Percentiles rank a stretch among this genome's conserved stretches.
phyloP scores from a whole-genome alignment of 2,888 invertebrate genomes.

The Euplexia lucipara region DNA sequence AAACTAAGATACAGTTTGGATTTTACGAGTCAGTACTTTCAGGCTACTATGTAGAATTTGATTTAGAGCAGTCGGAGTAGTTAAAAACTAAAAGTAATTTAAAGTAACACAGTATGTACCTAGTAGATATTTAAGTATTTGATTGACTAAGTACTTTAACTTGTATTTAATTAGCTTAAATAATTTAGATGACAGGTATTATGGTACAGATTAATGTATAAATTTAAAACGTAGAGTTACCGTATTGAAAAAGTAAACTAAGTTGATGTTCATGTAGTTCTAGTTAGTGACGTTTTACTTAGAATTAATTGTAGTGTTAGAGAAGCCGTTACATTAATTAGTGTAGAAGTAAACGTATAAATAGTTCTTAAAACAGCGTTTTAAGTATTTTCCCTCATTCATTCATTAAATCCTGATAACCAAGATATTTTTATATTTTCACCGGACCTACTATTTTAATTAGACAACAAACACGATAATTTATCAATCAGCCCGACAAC shows the following conservation, averaged over 20 bases:
- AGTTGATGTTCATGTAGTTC: slow-evolving; percentile 28
- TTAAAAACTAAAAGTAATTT: slow-evolving; percentile 35
- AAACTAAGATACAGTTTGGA: slow-evolving; percentile 79
- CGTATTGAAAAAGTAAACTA: slow-evolving; percentile 5
- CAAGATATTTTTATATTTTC: not conserved
- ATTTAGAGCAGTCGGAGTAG: slow-evolving; percentile 88
- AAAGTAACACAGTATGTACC: slow-evolving; percentile 27
- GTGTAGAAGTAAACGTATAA: slow-evolving; percentile 7
- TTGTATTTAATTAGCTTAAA: slow-evolving; percentile 19
- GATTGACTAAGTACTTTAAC: slow-evolving; percentile 11
- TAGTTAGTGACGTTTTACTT: slow-evolving; percentile 6
- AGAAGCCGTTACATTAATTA: slow-evolving; percentile 13
- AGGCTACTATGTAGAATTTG: slow-evolving; percentile 64
- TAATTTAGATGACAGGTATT: not conserved
- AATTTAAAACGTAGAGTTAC: slow-evolving; percentile 2
- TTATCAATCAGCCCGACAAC: not conserved
- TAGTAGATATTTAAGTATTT: slow-evolving; percentile 3
- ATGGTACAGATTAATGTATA: not conserved
- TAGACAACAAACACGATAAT: not conserved
- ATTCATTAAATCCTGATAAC: slow-evolving; percentile 9
- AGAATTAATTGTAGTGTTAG: slow-evolving; percentile 29
- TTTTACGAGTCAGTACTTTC: slow-evolving; percentile 81
- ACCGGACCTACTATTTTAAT: not conserved
- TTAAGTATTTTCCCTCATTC: slow-evolving; percentile 2
- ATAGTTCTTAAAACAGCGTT: not conserved